Evolutionary conservation across 35 echinoderm and acorn worm species (phyloP).

Genomic region (Apostichopus japonicus): DNA sequence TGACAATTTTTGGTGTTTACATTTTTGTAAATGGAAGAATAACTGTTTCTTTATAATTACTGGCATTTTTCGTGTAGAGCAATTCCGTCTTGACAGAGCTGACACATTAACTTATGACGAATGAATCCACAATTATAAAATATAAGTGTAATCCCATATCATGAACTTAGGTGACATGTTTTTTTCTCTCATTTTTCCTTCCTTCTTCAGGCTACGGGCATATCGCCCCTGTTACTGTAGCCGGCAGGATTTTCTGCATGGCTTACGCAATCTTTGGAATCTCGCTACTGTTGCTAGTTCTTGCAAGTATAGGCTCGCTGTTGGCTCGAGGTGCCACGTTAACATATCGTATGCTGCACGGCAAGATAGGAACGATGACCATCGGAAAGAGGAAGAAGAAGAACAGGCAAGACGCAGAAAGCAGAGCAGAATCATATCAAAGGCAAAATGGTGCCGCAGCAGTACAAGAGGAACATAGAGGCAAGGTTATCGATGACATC

Average conservation of each 20-base stretch:
- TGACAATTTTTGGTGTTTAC: no score
- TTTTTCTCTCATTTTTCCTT: background rate
- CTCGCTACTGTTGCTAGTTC: slow-evolving; percentile 66
- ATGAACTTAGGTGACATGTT: background rate
- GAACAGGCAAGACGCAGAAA: background rate
- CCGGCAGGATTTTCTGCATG: slow-evolving; percentile 74
- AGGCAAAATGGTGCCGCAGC: background rate
- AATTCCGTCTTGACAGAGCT: background rate
- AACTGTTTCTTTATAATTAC: no score
- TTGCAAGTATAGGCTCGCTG: slow-evolving; percentile 74
- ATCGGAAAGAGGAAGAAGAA: slow-evolving; percentile 51
- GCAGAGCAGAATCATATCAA: slow-evolving; percentile 2
- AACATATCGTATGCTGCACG: slow-evolving; percentile 59
- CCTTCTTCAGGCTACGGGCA: slow-evolving; percentile 71
- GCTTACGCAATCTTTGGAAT: slow-evolving; percentile 79
- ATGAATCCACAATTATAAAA: background rate
- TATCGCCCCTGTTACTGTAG: slow-evolving; percentile 66
- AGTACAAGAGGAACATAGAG: slow-evolving; percentile 22
- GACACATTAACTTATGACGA: background rate
- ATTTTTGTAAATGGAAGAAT: no score
- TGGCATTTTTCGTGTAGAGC: no score
- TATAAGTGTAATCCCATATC: background rate
- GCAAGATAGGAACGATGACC: slow-evolving; percentile 7
- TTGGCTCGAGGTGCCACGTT: slow-evolving; percentile 74
- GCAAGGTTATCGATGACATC: slow-evolving; percentile 49